Evolutionary conservation across 2,113 vertebrate genomes (phyloP).

Genomic region (Pygoscelis adeliae): DNA sequence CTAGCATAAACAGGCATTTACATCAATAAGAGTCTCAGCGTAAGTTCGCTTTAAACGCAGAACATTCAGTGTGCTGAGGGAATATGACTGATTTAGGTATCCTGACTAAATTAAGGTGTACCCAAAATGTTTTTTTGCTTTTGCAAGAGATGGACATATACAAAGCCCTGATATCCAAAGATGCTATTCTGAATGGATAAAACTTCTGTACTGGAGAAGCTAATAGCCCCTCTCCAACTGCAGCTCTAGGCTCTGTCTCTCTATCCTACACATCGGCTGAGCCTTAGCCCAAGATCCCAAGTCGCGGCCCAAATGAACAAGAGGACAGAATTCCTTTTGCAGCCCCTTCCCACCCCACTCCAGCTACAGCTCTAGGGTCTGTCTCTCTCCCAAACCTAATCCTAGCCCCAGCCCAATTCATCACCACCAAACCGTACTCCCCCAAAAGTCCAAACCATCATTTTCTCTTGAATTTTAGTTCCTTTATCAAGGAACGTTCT

Average conservation of each 20-base stretch:
- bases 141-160: not conserved
- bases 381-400: not conserved
- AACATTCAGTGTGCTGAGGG: not conserved
- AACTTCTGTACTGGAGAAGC: not conserved
- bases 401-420: not conserved
- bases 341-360: not conserved
- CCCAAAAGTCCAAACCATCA: not conserved
- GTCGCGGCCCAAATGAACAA: not conserved
- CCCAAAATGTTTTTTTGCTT: not conserved
- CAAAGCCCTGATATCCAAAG: not conserved
- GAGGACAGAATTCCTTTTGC: not conserved
- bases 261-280: not conserved
- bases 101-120: not conserved
- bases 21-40: not conserved
- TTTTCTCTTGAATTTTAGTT: not conserved
- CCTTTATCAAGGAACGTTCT: not conserved
- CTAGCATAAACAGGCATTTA: not conserved
- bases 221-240: not conserved
- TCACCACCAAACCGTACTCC: not conserved
- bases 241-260: not conserved
- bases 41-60: not conserved
- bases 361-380: not conserved
- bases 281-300: not conserved
- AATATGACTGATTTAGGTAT: not conserved
- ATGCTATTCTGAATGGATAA: not conserved